These are phyloP conservation scores for Lethrus apterus DNA, from an alignment of 1,140 invertebrate species.

Conservation along the genomic window DNA sequence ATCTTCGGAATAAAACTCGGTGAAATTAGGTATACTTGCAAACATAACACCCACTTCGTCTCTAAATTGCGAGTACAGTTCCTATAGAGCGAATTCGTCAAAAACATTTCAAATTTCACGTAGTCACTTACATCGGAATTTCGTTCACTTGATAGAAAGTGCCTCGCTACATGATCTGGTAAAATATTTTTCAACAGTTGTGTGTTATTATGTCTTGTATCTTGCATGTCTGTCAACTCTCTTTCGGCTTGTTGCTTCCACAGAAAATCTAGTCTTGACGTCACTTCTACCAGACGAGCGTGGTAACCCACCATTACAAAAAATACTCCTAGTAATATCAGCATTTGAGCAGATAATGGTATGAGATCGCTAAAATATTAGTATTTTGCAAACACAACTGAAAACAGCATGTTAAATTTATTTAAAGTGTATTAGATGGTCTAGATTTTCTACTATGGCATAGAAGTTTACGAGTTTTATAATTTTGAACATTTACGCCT, in stretches of 20 bases:
- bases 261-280: conserved; percentile 84
- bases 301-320: conserved; percentile 84
- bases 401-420: no score
- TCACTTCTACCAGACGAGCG: conserved; percentile 82
- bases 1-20: conserved; percentile 97
- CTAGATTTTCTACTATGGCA: no score
- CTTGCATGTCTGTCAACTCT: conserved; percentile 86
- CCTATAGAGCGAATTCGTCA: conserved; percentile 48
- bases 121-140: conserved; percentile 57
- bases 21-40: conserved; percentile 96
- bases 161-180: conserved; percentile 90
- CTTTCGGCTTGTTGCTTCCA: conserved; percentile 91
- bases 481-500: no score
- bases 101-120: conserved; percentile 19
- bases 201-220: conserved; percentile 76
- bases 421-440: no score
- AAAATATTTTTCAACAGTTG: conserved; percentile 88
- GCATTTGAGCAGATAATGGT: conserved; percentile 66
- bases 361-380: conserved; percentile 42
- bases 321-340: conserved; percentile 73
- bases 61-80: conserved; percentile 90
- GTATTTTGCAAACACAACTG: no score
- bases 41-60: conserved; percentile 95
- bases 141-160: conserved; percentile 77
- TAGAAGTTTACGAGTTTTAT: no score